phyloP scores from a whole-genome alignment of 1,140 invertebrate species.

The Myzus persicae region DNA sequence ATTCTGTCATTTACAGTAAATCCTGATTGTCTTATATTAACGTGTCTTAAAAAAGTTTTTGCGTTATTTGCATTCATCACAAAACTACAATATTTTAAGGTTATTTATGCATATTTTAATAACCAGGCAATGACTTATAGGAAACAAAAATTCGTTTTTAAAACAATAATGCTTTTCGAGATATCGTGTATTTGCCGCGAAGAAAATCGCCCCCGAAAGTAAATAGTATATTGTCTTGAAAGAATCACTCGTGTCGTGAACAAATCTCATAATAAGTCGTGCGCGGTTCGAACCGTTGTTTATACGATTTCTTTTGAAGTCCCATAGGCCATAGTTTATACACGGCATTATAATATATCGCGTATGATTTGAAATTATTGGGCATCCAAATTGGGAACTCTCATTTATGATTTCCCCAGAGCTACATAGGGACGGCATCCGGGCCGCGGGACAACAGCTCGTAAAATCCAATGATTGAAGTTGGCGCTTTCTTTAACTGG shows the following conservation, averaged over 20 bases:
- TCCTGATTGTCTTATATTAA: neutral
- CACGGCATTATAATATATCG: neutral
- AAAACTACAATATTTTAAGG: neutral
- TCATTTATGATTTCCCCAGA: conserved; percentile 43
- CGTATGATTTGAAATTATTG: conserved; percentile 14
- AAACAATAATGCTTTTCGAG: neutral
- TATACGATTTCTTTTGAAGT: neutral
- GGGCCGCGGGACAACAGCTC: conserved; percentile 17
- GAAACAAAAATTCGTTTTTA: neutral
- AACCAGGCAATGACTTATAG: neutral
- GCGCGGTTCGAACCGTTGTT: neutral
- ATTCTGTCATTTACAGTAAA: neutral
- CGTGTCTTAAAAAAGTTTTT: neutral
- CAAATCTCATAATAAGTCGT: conserved; percentile 1
- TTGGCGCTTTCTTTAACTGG: conserved; percentile 38
- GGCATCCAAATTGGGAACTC: conserved; percentile 29
- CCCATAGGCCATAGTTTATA: neutral
- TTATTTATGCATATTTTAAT: neutral
- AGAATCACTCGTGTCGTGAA: neutral
- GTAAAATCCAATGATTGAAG: conserved; percentile 48
- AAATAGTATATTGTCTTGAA: neutral
- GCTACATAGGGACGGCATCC: neutral
- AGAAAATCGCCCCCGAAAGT: neutral
- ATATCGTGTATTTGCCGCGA: neutral
- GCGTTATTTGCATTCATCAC: neutral